phyloP scores from a whole-genome alignment of 2,113 vertebrate genomes.

The Sphaerodactylus townsendi region DNA sequence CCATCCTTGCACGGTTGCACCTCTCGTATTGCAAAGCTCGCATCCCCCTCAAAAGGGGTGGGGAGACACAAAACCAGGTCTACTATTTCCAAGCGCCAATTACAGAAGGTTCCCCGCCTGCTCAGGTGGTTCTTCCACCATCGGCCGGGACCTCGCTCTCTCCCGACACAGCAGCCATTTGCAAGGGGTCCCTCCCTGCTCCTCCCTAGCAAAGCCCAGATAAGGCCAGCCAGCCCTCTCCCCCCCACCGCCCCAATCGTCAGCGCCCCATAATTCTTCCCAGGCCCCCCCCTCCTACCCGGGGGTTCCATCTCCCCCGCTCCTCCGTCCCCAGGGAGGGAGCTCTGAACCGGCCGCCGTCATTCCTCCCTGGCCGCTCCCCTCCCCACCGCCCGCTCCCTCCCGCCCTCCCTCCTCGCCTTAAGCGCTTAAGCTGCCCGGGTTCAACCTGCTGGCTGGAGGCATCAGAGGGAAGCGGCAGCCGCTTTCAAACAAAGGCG shows the following conservation, averaged over 20 bases:
- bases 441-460: too few species aligned
- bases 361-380: too few species aligned
- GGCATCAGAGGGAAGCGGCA: too few species aligned
- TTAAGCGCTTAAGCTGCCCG: constrained; percentile 7
- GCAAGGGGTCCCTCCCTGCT: neutral
- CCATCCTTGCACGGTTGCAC: neutral
- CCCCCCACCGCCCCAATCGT: too few species aligned
- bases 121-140: neutral
- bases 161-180: neutral
- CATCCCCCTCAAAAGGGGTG: neutral
- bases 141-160: neutral
- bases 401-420: neutral
- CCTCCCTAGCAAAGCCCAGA: neutral
- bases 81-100: neutral
- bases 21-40: neutral
- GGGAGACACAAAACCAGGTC: neutral
- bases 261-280: too few species aligned
- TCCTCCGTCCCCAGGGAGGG: neutral
- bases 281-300: constrained; percentile 29
- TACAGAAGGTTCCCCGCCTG: neutral
- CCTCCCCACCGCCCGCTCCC: neutral
- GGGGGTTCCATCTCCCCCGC: neutral
- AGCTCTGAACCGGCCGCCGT: too few species aligned
- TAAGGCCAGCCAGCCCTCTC: neutral
- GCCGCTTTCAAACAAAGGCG: constrained; percentile 11